phyloP scores from a whole-genome alignment of 2,113 vertebrate genomes.

The Neofelis nebulosa region DNA sequence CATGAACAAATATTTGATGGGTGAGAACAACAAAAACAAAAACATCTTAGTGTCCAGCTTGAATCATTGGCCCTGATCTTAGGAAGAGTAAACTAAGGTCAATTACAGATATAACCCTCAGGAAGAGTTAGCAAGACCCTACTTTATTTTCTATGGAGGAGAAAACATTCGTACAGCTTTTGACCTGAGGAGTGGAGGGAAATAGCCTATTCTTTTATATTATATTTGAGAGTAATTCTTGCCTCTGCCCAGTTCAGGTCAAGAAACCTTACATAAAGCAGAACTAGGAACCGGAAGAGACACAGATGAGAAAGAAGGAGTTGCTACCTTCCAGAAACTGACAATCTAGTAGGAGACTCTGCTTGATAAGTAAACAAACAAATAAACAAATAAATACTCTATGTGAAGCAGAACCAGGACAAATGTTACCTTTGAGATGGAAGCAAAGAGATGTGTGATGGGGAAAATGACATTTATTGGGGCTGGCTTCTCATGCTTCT shows the following conservation, averaged over 20 bases:
- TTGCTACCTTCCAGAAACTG: neutral
- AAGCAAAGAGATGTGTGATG: neutral
- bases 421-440: neutral
- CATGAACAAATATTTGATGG: neutral
- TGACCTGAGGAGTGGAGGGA: neutral
- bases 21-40: neutral
- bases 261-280: neutral
- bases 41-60: neutral
- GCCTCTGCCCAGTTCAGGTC: neutral
- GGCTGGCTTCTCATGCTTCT: neutral
- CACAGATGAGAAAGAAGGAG: conserved; percentile 13
- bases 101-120: conserved; percentile 23
- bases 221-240: neutral
- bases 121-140: neutral
- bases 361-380: neutral
- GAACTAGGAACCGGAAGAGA: neutral
- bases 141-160: neutral
- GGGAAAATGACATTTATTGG: neutral
- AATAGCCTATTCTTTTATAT: neutral
- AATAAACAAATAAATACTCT: neutral
- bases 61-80: neutral
- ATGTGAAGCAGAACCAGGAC: neutral
- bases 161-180: neutral
- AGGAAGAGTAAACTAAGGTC: conserved; percentile 27
- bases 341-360: neutral